Evolutionary conservation across 2,888 invertebrate species (phyloP), one percentile per base, ranked within the genome.

Genomic region (Priocnemis perturbator): DNA sequence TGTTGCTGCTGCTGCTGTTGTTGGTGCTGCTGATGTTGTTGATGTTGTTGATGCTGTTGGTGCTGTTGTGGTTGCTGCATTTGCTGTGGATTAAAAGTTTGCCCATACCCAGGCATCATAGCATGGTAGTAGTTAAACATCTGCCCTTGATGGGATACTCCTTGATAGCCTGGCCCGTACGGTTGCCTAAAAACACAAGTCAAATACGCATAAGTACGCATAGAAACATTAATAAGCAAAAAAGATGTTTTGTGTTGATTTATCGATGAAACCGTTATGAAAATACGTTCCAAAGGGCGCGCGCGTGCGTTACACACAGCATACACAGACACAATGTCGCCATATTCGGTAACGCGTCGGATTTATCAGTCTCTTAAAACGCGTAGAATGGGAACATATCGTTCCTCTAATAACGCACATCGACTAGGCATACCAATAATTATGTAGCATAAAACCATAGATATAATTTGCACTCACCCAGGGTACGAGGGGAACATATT

Each of bases 121-220:
- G 83, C 81, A 71, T 86, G 87, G 76, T 85, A 86, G 62, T 88
- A 88, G 71, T 87, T 89, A 71, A 85, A 89, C 82, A 88, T 83
- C 76, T 88, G 88, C 58, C 81, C 81, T 73, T 87, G 88, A 56
- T 85, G 83, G 15, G 81, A 79, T 64, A 86, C 88, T 20, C 86
- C 87, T 80, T 81, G 81, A 69, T 86, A 89, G 4, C 86, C 87
- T 76, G 83, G 83, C 37, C 81, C 81, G 63, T 88, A 89, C 79
- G 88, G 83, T 77, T 87, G 87, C 19, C 88, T 89, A 65, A 53
- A 50, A 62, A 2, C 26, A 37, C 11, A 56, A 56, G 45, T n/a
- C 1, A 21, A 19, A 55, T n/a, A n/a, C n/a, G n/a, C 19, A 2
- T 7, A 15, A 48, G 45, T 14, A 48, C 11, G 61, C n/a, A 20